Base-by-base conservation (phyloP, 2,113 vertebrate genomes). In the Amblyornis subalaris region DNA sequence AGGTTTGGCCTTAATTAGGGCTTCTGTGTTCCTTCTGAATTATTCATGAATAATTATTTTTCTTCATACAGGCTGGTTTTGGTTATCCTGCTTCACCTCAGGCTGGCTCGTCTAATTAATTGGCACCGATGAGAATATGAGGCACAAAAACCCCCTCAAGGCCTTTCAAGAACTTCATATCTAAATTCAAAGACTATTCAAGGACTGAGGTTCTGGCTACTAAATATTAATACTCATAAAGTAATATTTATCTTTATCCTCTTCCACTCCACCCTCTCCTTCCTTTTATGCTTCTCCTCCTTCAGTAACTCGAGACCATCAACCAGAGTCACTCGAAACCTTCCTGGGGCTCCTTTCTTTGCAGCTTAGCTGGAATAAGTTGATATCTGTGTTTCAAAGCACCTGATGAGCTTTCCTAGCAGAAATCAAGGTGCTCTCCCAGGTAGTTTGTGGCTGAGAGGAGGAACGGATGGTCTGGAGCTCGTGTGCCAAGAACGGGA, bases 401-500 rank as follows among this genome's bases (percentile, higher is more conserved):
- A 61, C 35, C 33, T 66, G 50, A 24, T 50, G 10, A 5, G 36
- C 18, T 72, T 85, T 51, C 23, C n/a, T 10, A 61, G 67, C 35
- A 90, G 82, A 75, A 88, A 58, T 44, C 15, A 14, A 91, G 38
- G 7, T 57, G 21, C 25, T 88, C 18, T 89, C 38, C 11, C 19
- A 9, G 25, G 6, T 82, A 25, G 8, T 67, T 72, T 70, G 48
- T 89, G 53, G 28, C 17, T 60, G 33, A 25, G 12, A 15, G 69
- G 35, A 84, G 70, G 44, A 72, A 74, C 2, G 1, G 5, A 4
- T 14, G 14, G 23, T 18, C 47, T 90, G 61, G 40, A 86, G 40
- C 12, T 19, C 4, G 5, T 0, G 6, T 38, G 15, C 25, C 10
- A 33, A 50, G 38, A 35, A 35, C 0, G 0, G 35, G 44, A 1